These are phyloP conservation scores for Myotis davidii DNA, from an alignment of 2,113 vertebrate species.

Conservation along the genomic window DNA sequence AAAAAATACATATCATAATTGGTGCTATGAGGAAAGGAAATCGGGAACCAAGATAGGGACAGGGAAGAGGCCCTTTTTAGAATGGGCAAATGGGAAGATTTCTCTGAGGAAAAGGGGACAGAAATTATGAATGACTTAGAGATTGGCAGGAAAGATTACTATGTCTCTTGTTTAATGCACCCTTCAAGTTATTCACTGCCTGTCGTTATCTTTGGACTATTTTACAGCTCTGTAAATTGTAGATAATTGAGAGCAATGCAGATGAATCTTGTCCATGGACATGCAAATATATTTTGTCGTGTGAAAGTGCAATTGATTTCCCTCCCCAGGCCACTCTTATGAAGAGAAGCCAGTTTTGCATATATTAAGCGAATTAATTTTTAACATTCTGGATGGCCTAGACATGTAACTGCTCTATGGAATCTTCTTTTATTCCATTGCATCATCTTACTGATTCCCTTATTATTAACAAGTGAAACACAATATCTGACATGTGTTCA, in stretches of 20 bases:
- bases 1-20: neutral
- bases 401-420: neutral
- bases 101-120: neutral
- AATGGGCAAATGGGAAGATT: neutral
- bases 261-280: neutral
- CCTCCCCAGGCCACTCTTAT: neutral
- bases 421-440: neutral
- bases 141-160: neutral
- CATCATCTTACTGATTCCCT: neutral
- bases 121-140: slow-evolving; percentile 15
- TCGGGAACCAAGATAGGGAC: neutral
- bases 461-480: neutral
- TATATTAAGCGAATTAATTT: slow-evolving; percentile 36
- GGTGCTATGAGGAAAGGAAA: neutral
- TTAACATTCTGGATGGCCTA: neutral
- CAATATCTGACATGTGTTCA: neutral
- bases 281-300: neutral
- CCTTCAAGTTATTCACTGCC: neutral
- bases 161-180: neutral
- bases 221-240: slow-evolving; percentile 44
- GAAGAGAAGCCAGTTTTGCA: neutral
- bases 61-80: neutral
- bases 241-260: neutral
- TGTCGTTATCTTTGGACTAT: neutral
- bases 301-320: neutral